A percentile compares a stretch with the other conserved stretches of the same genome.
Conservation (phyloP, 2,797 vertebrate genomes). For the Poeciliopsis infans region DNA sequence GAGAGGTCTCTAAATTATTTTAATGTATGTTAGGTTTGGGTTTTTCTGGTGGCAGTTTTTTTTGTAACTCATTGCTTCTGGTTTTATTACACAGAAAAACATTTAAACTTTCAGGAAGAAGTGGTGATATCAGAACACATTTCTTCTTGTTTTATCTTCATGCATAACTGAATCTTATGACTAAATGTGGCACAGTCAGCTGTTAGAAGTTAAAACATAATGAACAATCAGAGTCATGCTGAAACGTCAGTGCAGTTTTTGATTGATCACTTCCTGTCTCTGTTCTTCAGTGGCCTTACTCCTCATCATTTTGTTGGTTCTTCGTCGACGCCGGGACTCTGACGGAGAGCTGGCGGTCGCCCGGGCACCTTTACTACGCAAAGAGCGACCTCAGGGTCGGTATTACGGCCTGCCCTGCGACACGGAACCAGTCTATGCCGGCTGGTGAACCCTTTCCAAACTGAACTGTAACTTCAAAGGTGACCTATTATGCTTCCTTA, state of each 20-base stretch:
- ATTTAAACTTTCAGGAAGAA: not conserved
- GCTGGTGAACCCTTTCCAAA: slow-evolving; percentile 81
- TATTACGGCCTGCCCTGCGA: slow-evolving; percentile 83
- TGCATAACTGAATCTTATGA: not conserved
- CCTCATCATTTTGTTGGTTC: slow-evolving; percentile 75
- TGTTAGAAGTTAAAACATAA: slow-evolving; percentile 12
- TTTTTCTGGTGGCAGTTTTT: not conserved
- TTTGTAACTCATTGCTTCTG: not conserved
- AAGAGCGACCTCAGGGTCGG: slow-evolving; percentile 66
- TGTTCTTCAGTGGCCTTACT: slow-evolving; percentile 78
- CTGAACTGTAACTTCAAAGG: slow-evolving; percentile 23
- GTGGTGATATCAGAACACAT: no score
- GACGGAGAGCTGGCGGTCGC: slow-evolving; percentile 73
- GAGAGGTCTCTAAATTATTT: not conserved
- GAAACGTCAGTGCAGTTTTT: slow-evolving; percentile 16
- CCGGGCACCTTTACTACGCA: slow-evolving; percentile 78
- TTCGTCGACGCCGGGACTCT: slow-evolving; percentile 71
- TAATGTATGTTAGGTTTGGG: not conserved
- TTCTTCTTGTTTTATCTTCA: slow-evolving; percentile 1
- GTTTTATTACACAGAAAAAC: not conserved
- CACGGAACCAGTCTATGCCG: slow-evolving; percentile 88
- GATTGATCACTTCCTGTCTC: not conserved
- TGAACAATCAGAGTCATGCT: slow-evolving; percentile 35
- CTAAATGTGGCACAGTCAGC: slow-evolving; percentile 9
- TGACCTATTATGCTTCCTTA: no score